Evolutionary conservation across 2,797 vertebrate species (phyloP).

Genomic region (Trachurus trachurus): DNA sequence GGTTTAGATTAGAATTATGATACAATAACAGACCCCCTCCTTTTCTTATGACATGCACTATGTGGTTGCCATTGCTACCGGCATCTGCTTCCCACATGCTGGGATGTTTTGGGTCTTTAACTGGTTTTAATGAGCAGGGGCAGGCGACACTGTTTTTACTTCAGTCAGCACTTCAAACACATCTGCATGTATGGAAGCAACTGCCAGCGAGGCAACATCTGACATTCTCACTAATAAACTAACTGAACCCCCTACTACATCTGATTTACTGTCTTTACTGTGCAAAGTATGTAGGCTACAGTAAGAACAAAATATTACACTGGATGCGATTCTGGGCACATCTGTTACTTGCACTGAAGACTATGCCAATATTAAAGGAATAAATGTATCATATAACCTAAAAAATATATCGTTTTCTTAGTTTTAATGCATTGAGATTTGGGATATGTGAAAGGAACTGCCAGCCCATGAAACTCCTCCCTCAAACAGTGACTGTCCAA

Average conservation of each 20-base stretch:
- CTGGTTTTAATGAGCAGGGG: slow-evolving; percentile 66
- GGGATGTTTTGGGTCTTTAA: slow-evolving; percentile 55
- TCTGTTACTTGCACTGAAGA: neutral
- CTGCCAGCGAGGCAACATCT: slow-evolving; percentile 31
- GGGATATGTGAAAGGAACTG: neutral
- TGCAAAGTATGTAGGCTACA: neutral
- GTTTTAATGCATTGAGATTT: neutral
- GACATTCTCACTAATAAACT: slow-evolving; percentile 35
- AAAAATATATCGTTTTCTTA: neutral
- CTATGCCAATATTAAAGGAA: neutral
- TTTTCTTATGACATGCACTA: slow-evolving; percentile 30
- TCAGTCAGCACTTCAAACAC: slow-evolving; percentile 72
- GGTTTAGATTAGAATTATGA: slow-evolving; percentile 18
- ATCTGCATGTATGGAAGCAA: slow-evolving; percentile 55
- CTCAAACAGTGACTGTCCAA: neutral
- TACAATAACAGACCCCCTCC: neutral
- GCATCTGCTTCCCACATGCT: slow-evolving; percentile 81
- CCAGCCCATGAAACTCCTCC: neutral
- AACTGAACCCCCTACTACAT: slow-evolving; percentile 4
- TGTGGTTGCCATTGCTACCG: slow-evolving; percentile 36
- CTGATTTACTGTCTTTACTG: slow-evolving; percentile 32
- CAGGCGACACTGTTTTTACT: slow-evolving; percentile 53
- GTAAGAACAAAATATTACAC: neutral
- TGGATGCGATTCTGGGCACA: neutral
- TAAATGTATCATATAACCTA: neutral